Percentiles rank a stretch among this genome's conserved stretches.
These are phyloP conservation scores for Psococerastis gibbosa DNA, from an alignment of 2,888 invertebrate species.

Conservation along the genomic window DNA sequence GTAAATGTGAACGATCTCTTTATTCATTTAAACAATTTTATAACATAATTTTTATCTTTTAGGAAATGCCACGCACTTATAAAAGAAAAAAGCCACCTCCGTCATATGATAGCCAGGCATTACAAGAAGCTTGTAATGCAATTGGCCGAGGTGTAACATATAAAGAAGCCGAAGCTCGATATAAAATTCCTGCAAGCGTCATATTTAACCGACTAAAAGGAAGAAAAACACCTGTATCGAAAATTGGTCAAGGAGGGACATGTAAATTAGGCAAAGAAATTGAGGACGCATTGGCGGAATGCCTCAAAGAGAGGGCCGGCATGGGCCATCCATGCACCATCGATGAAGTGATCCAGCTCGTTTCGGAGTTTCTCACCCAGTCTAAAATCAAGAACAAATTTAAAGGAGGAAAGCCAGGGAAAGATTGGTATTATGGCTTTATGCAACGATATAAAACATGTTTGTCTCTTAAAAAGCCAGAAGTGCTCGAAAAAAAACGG, in stretches of 20 bases:
- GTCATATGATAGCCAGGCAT: too few species aligned
- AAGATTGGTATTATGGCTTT: conserved; percentile 13
- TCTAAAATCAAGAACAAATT: conserved; percentile 13
- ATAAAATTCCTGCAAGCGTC: neutral
- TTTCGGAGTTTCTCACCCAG: neutral
- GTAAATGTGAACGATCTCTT: too few species aligned
- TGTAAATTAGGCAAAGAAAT: neutral
- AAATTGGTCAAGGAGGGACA: neutral
- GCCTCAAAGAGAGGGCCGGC: conserved; percentile 15
- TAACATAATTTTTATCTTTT: too few species aligned
- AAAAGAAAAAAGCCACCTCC: too few species aligned
- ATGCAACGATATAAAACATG: conserved; percentile 14
- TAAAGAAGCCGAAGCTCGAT: too few species aligned
- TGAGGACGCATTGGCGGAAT: conserved; percentile 12
- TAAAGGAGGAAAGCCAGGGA: conserved; percentile 16
- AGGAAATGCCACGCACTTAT: too few species aligned
- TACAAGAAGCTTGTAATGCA: too few species aligned
- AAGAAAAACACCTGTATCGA: neutral
- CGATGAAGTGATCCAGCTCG: conserved; percentile 13
- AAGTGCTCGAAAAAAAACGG: conserved; percentile 18
- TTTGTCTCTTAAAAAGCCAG: conserved; percentile 18
- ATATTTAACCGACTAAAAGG: neutral
- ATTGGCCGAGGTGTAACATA: too few species aligned
- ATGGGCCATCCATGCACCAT: conserved; percentile 17
- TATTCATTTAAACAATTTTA: too few species aligned